A percentile compares a stretch with the other conserved stretches of the same genome.
phyloP scores from a whole-genome alignment of 2,113 vertebrate species.

The Vidua macroura region DNA sequence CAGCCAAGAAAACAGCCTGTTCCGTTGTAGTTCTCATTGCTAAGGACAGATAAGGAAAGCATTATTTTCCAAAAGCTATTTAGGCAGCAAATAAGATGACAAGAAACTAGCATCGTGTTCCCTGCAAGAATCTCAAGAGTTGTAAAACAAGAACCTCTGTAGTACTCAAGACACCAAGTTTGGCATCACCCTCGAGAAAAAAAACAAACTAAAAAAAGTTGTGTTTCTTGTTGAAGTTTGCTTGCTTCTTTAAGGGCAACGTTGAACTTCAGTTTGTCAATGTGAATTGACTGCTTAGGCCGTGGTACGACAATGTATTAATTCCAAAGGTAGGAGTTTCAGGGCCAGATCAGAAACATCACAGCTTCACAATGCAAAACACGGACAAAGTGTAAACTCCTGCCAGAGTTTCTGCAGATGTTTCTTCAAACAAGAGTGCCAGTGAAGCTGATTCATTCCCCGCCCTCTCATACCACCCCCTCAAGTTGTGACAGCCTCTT shows the following conservation, averaged over 20 bases:
- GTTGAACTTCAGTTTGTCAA: neutral
- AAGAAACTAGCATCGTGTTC: neutral
- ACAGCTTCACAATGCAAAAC: neutral
- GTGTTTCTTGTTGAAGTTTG: neutral
- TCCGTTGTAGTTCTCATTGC: neutral
- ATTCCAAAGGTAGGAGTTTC: neutral
- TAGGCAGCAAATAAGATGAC: neutral
- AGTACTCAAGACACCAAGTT: neutral
- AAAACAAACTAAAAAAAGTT: neutral
- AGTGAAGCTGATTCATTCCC: constrained; percentile 24
- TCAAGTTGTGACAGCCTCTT: constrained; percentile 4
- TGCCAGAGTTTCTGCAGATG: neutral
- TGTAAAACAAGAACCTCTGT: neutral
- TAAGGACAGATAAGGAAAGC: constrained; percentile 5
- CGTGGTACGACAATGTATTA: neutral
- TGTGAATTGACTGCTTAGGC: neutral
- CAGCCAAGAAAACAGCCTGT: constrained; percentile 5
- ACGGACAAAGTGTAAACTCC: neutral
- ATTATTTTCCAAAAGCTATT: neutral
- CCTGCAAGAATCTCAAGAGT: neutral
- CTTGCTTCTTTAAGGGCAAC: neutral
- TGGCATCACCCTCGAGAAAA: neutral
- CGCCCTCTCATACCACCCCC: neutral
- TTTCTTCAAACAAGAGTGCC: constrained; percentile 27
- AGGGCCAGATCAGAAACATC: neutral